Conservation (phyloP, 2,113 vertebrate genomes). For the Prinia subflava region DNA sequence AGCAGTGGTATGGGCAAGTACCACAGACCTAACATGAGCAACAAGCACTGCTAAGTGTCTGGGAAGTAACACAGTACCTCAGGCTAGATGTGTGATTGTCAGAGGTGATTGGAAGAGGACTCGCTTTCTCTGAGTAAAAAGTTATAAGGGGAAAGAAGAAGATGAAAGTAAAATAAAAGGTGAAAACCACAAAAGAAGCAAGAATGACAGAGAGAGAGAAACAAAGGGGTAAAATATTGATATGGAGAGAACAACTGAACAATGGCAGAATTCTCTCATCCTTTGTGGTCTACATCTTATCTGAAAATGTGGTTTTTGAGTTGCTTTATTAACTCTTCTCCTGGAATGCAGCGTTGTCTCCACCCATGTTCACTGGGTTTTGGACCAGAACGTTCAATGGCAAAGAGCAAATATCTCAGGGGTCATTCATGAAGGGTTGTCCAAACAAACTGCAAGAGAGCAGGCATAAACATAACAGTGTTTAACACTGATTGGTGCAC, state of each 20-base stretch:
- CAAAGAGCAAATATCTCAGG: background rate
- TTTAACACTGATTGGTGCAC: background rate
- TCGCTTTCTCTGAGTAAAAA: background rate
- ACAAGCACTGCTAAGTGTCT: background rate
- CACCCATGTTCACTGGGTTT: background rate
- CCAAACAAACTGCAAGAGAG: background rate
- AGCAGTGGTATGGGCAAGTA: background rate
- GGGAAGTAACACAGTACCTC: background rate
- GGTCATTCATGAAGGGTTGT: background rate
- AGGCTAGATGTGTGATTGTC: background rate
- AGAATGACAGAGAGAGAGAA: background rate
- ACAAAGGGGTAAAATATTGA: fast-evolving
- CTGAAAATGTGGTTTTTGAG: background rate
- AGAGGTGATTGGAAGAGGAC: background rate
- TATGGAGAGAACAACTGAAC: background rate
- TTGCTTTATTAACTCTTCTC: background rate
- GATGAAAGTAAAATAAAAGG: background rate
- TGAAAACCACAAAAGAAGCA: background rate
- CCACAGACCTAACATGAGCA: background rate
- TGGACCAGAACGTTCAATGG: background rate
- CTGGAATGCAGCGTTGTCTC: background rate
- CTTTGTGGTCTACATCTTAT: background rate
- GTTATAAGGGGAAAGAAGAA: background rate
- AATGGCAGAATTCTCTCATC: background rate
- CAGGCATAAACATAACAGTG: background rate